Evolutionary conservation across 2,797 vertebrate species (phyloP), one percentile per base, ranked within the genome.

Genomic region (Anguilla marmorata): DNA sequence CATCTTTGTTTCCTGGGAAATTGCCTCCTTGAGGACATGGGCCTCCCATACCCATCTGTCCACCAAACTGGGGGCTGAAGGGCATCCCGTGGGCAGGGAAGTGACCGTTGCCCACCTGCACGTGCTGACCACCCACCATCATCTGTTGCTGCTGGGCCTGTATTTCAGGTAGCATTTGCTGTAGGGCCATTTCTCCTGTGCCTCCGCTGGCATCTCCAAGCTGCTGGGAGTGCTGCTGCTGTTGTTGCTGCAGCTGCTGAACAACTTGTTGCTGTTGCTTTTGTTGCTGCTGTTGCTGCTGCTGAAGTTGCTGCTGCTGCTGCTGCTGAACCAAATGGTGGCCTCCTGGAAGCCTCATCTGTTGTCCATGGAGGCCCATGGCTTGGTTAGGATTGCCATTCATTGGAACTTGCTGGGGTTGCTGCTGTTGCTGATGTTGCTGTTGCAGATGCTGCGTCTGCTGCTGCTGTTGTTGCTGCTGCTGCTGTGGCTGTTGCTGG

Each of bases 1-100:
- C 98, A 91, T 99, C 98, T 93, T 99, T 99, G 94, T 97, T 99
- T 89, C 98, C 96, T 0, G 97, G 97, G 92, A 98, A 99, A 80
- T 95, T 97, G 86, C 97, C 96, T 86, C 96, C 94, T 92, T 99
- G 98, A 90, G 95, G 97, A 94, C 98, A 99, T 48, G 97, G 93
- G 90, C 96, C 97, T 86, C 96, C 97, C 87, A 97, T 96, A 1
- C 95, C 95, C 93, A 96, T 96, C 89, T 96, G 96, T 92, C 97
- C 97, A 89, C 93, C 94, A 92, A 98, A 99, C 90, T 98, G 97
- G 0, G 97, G 41, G 88, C 95, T 97, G 88, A 96, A 96, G 89
- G 97, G 95, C 95, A 99, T 97, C 84, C 97, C 96, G 85, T 99
- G 98, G 88, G 97, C 96, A 87, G 97, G 92, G 95, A 99, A 99